phyloP scores from a whole-genome alignment of 2,888 invertebrate species.

The Zhengitettix transpicula region DNA sequence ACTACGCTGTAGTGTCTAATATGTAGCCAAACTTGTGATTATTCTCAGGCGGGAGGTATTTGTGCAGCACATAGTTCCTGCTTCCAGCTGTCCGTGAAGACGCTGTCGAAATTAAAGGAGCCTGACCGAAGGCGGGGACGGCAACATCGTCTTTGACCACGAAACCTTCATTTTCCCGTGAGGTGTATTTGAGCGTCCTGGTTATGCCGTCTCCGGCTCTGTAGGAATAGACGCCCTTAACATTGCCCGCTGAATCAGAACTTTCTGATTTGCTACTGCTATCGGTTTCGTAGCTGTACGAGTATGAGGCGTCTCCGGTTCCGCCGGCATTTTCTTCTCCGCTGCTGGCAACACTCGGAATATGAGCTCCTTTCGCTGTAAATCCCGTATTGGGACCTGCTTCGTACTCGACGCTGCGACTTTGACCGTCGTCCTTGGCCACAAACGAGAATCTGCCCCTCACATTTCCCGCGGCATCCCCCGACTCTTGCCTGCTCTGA shows the following conservation, averaged over 20 bases:
- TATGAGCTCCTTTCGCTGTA: slow-evolving; percentile 12
- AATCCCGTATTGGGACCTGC: slow-evolving; percentile 14
- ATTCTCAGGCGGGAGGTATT: slow-evolving; percentile 18
- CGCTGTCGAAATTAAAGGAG: neutral
- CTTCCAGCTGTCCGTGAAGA: neutral
- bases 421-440: slow-evolving; percentile 11
- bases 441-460: slow-evolving; percentile 14
- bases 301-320: slow-evolving; percentile 6
- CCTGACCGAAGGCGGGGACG: neutral
- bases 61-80: slow-evolving; percentile 13
- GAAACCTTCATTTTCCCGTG: slow-evolving; percentile 13
- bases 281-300: slow-evolving; percentile 10
- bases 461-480: slow-evolving; percentile 14
- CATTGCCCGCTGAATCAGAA: slow-evolving; percentile 18
- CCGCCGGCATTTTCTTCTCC: neutral
- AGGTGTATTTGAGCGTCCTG: slow-evolving; percentile 14
- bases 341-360: slow-evolving; percentile 6
- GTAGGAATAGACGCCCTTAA: slow-evolving; percentile 18
- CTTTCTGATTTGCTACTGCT: slow-evolving; percentile 14
- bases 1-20: slow-evolving; percentile 11
- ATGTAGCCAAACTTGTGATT: slow-evolving; percentile 18
- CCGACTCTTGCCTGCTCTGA: slow-evolving; percentile 12
- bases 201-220: slow-evolving; percentile 13
- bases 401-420: slow-evolving; percentile 11
- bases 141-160: slow-evolving; percentile 1